Percentiles rank a stretch among this genome's conserved stretches.
Conservation (phyloP, 2,113 vertebrate species). For the Arothron firmamentum region DNA sequence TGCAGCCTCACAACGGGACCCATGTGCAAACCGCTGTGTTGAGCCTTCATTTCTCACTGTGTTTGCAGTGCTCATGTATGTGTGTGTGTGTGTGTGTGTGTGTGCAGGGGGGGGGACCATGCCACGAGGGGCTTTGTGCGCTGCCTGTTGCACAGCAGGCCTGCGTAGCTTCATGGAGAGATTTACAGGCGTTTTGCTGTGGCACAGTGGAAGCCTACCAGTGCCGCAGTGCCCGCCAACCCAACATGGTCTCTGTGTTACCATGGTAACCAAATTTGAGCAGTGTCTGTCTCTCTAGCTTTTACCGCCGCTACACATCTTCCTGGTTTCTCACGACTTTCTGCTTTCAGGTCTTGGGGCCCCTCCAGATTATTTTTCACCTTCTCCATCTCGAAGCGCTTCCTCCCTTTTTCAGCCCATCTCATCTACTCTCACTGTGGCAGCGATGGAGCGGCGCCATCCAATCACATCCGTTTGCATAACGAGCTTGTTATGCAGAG, state of each 20-base stretch:
- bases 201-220: slow-evolving; percentile 70
- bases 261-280: slow-evolving; percentile 78
- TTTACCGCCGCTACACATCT: slow-evolving; percentile 12
- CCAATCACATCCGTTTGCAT: slow-evolving; percentile 81
- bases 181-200: slow-evolving; percentile 66
- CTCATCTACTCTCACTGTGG: slow-evolving; percentile 49
- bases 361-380: slow-evolving; percentile 28
- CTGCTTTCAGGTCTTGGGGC: slow-evolving; percentile 17
- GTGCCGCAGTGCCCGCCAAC: slow-evolving; percentile 76
- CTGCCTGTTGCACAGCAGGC: slow-evolving; percentile 66
- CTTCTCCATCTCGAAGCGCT: slow-evolving; percentile 37
- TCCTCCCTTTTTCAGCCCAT: slow-evolving; percentile 16
- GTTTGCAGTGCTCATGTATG: slow-evolving; percentile 1
- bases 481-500: slow-evolving; percentile 80
- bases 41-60: background rate
- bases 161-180: slow-evolving; percentile 52
- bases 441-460: slow-evolving; percentile 75
- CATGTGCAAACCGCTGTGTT: too few species aligned
- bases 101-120: background rate
- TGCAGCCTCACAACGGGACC: too few species aligned
- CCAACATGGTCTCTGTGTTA: slow-evolving; percentile 75
- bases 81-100: background rate
- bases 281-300: slow-evolving; percentile 65
- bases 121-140: background rate
- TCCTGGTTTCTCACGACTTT: slow-evolving; percentile 25